Percentiles rank a stretch among this genome's conserved stretches.
These are phyloP conservation scores for Salarias fasciatus DNA, from an alignment of 2,797 vertebrate genomes.

Conservation along the genomic window DNA sequence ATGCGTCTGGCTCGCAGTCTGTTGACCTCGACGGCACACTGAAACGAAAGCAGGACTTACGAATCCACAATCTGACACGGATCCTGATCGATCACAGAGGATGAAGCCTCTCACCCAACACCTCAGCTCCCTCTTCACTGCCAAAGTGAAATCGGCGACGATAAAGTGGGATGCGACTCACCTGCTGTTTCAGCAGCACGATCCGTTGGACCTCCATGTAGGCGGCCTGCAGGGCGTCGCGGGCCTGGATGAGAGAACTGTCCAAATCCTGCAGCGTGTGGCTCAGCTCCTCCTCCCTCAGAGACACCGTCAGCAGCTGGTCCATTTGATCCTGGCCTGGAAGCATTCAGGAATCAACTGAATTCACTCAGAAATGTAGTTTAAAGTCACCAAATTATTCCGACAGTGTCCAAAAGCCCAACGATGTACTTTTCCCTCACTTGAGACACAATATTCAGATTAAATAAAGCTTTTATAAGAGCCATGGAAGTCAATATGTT, in stretches of 20 bases:
- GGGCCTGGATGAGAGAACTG: constrained; percentile 84
- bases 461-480: too few relatives aligned
- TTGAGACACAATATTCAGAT: too few relatives aligned
- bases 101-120: too few relatives aligned
- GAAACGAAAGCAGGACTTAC: constrained; percentile 19
- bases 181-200: constrained; percentile 90
- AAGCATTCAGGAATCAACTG: neutral
- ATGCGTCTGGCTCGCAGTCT: constrained; percentile 89
- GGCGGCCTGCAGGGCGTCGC: constrained; percentile 85
- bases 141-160: too few relatives aligned
- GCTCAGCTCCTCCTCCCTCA: constrained; percentile 90
- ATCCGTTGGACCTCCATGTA: constrained; percentile 91
- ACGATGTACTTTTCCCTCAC: too few relatives aligned
- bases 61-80: too few relatives aligned
- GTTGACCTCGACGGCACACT: constrained; percentile 91
- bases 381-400: neutral
- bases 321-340: constrained; percentile 88
- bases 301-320: constrained; percentile 88
- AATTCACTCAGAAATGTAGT: too few relatives aligned
- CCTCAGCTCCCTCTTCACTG: too few relatives aligned
- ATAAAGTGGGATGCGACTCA: too few relatives aligned
- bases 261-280: constrained; percentile 87
- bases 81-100: too few relatives aligned
- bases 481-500: too few relatives aligned
- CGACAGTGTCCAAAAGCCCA: too few relatives aligned